A percentile compares a stretch with the other conserved stretches of the same genome.
Evolutionary conservation across 1,140 invertebrate genomes (phyloP).

Genomic region (Sitophilus oryzae): DNA sequence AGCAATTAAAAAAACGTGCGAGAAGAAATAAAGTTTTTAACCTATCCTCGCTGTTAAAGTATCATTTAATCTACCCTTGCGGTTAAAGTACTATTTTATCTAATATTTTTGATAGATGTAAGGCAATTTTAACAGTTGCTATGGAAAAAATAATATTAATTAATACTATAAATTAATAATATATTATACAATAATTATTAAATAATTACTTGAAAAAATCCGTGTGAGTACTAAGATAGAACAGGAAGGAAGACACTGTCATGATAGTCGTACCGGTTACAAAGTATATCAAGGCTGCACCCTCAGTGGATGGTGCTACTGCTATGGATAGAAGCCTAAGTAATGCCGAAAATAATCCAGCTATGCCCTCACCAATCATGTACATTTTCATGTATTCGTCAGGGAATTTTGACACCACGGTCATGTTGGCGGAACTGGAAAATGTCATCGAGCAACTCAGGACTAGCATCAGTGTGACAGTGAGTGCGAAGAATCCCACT

Average conservation of each 20-base stretch:
- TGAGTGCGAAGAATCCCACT: conserved; percentile 15
- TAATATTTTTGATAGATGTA: too few relatives aligned
- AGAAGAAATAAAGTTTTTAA: too few relatives aligned
- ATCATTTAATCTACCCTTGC: too few relatives aligned
- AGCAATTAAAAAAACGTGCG: too few relatives aligned
- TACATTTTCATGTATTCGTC: background rate
- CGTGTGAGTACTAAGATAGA: background rate
- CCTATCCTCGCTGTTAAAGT: too few relatives aligned
- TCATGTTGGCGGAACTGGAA: background rate
- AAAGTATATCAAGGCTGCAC: background rate
- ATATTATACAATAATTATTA: too few relatives aligned
- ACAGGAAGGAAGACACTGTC: background rate
- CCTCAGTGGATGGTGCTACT: background rate
- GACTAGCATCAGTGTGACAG: conserved; percentile 1
- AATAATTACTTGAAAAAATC: background rate
- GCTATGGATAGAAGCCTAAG: background rate
- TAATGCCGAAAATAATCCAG: background rate
- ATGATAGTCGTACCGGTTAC: background rate
- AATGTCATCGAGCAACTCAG: conserved; percentile 9
- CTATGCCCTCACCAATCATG: background rate
- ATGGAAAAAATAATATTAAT: too few relatives aligned
- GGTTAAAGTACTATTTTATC: too few relatives aligned
- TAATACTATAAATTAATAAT: too few relatives aligned
- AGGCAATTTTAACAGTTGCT: too few relatives aligned
- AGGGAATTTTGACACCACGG: background rate